Evolutionary conservation across 2,888 invertebrate species (phyloP), one percentile per base, ranked within the genome.

Genomic region (Plebejus argus): DNA sequence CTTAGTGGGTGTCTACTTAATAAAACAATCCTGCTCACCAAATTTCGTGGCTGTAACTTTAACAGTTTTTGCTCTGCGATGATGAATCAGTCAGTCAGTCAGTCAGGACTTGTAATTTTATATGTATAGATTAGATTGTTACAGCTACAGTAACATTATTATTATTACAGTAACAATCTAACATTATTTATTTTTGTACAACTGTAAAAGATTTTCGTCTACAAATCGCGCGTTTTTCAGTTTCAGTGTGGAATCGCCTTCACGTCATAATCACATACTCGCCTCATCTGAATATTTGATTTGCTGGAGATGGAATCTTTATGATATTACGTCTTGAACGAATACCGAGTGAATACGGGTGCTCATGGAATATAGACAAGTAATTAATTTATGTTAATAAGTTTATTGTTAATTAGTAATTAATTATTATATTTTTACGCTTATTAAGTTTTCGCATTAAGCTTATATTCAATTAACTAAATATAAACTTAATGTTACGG

Each of bases 201-300:
- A 56, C 56, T 56, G 7, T 56, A n/a, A 18, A 56, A n/a, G 20
- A n/a, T 20, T 20, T 58, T 58, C 2, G 2, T 20, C 58, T 20
- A 58, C 58, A 23, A 61, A 23, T 61, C 66, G 28, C 66, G 18
- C 28, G 66, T 66, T 28, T 66, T 28, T 66, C 23, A 28, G 12
- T 28, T 33, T 28, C 28, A 66, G 28, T 66, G 28, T 66, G 66
- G 12, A 28, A 23, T 15, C 23, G 18, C 66, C 28, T 45, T 45
- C 20, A 72, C 23, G 53, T 77, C 70, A 77, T 70, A 70, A 77
- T 70, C 70, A 77, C 76, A 77, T 56, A 45, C 15, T 72, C 15
- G 77, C 79, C 81, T 82, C 80, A 81, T 86, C 84, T 90, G 88
- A 91, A 92, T 91, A 92, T 92, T 91, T 92, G 91, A 90, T 91